These are phyloP conservation scores for Phenacoccus solenopsis DNA, from an alignment of 1,140 invertebrate genomes.

Conservation along the genomic window DNA sequence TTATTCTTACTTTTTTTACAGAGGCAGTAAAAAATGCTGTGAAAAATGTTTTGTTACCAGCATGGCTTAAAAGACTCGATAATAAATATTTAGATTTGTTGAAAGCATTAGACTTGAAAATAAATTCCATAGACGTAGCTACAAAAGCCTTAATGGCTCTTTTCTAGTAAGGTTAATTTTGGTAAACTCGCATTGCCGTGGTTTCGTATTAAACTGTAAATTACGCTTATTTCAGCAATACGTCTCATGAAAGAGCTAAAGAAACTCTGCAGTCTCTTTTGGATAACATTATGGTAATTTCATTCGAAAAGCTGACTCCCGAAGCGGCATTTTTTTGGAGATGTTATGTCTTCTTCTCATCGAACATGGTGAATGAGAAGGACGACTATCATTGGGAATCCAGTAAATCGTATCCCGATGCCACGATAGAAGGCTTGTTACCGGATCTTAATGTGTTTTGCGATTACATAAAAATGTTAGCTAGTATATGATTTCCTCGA, in stretches of 20 bases:
- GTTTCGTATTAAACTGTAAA: background rate
- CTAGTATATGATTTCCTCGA: background rate
- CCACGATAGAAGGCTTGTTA: background rate
- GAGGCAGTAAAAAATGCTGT: conserved; percentile 2
- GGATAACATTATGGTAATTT: background rate
- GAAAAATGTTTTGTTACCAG: background rate
- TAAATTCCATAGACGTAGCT: background rate
- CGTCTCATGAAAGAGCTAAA: background rate
- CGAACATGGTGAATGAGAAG: background rate
- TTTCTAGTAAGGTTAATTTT: background rate
- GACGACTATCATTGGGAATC: background rate
- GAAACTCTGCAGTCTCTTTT: background rate
- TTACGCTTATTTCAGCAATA: background rate
- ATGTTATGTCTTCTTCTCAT: background rate
- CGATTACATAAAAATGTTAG: background rate
- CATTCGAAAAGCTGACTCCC: background rate
- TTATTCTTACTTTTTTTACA: background rate
- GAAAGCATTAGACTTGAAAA: background rate
- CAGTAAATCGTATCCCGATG: background rate
- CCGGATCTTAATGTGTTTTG: background rate
- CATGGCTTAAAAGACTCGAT: background rate
- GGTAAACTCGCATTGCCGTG: too few species aligned
- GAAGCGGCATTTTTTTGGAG: conserved; percentile 12
- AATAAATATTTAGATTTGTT: background rate
- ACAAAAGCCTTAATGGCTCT: background rate